phyloP scores from a whole-genome alignment of 2,113 vertebrate species.

The Platysternon megacephalum region DNA sequence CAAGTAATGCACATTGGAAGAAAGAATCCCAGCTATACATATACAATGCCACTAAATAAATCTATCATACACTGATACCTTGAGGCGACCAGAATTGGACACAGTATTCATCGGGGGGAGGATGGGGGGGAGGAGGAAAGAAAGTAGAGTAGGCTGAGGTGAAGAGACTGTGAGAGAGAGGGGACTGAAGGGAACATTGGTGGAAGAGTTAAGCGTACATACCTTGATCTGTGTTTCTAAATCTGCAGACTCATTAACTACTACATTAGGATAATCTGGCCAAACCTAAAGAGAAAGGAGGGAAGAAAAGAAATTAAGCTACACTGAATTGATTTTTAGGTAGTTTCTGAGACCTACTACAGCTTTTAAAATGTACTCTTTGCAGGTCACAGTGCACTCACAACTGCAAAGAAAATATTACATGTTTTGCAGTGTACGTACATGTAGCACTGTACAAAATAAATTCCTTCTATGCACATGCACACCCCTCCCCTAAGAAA shows the following conservation, averaged over 20 bases:
- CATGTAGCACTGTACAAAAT: not conserved
- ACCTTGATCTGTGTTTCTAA: conserved; percentile 88
- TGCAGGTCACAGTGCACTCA: not conserved
- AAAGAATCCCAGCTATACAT: too few relatives aligned
- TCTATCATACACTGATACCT: too few relatives aligned
- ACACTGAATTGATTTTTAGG: not conserved
- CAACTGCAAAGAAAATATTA: not conserved
- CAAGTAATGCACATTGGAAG: too few relatives aligned
- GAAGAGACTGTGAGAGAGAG: too few relatives aligned
- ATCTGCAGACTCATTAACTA: conserved; percentile 80
- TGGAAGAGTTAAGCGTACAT: not conserved
- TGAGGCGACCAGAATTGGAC: too few relatives aligned
- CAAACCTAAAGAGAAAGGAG: conserved; percentile 83
- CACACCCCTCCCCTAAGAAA: not conserved
- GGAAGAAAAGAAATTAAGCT: too few relatives aligned
- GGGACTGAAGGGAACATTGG: too few relatives aligned
- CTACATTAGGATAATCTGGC: conserved; percentile 86
- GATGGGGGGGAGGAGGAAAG: too few relatives aligned
- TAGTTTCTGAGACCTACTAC: not conserved
- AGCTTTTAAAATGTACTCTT: not conserved
- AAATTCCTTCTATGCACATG: too few relatives aligned
- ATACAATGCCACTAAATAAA: too few relatives aligned
- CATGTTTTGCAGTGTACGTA: not conserved
- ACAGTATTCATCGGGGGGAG: too few relatives aligned
- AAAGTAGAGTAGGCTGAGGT: too few relatives aligned